Percentiles rank a stretch among this genome's conserved stretches.
Conservation (phyloP, 2,888 invertebrate species). For the Micoletzkya japonica region DNA sequence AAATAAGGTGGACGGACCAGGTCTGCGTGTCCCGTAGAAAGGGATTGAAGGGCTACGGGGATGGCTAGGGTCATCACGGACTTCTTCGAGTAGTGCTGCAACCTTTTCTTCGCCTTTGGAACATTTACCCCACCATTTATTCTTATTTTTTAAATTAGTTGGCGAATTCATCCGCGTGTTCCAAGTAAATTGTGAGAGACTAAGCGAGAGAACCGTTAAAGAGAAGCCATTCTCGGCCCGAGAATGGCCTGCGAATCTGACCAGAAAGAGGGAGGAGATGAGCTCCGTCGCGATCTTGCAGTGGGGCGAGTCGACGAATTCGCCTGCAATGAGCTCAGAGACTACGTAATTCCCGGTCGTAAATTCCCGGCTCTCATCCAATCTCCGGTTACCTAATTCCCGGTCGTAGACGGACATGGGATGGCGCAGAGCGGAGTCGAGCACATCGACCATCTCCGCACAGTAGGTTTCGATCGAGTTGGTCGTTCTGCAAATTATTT, state of each 20-base stretch:
- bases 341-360: too few species aligned
- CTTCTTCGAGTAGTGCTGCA: conserved; percentile 75
- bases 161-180: too few species aligned
- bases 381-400: too few species aligned
- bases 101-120: too few species aligned
- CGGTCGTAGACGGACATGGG: conserved; percentile 35
- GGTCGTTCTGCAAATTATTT: conserved; percentile 78
- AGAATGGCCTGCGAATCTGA: too few species aligned
- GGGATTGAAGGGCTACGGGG: conserved; percentile 77
- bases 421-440: conserved; percentile 86
- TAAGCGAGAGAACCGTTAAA: too few species aligned
- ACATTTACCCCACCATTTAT: too few species aligned
- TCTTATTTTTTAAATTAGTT: too few species aligned
- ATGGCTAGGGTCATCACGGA: conserved; percentile 81
- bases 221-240: too few species aligned
- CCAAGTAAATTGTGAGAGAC: too few species aligned
- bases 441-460: conserved; percentile 78
- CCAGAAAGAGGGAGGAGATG: conserved; percentile 89
- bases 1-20: conserved; percentile 17
- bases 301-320: conserved; percentile 86
- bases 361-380: too few species aligned
- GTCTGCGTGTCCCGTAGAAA: conserved; percentile 27
- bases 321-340: too few species aligned
- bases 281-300: conserved; percentile 94
- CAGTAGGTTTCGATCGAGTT: conserved; percentile 84